These are phyloP conservation scores for Drosophila mulleri DNA, from an alignment of 2,888 invertebrate genomes.

Conservation along the genomic window DNA sequence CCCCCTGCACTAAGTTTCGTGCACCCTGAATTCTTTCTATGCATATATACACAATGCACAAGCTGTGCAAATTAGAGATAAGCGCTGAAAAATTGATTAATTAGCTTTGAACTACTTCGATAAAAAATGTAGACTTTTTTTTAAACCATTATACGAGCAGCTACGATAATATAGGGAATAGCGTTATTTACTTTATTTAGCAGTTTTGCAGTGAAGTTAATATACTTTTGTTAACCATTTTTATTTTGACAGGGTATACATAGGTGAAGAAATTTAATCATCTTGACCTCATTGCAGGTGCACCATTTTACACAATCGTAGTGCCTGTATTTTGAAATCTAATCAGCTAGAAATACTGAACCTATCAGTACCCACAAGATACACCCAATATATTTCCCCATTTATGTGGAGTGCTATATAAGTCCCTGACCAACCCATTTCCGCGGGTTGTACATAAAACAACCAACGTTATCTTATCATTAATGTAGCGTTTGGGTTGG, in stretches of 20 bases:
- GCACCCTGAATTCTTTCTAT: not conserved
- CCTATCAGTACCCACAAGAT: constrained; percentile 49
- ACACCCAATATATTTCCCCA: constrained; percentile 30
- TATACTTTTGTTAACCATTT: not conserved
- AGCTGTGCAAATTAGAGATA: constrained; percentile 1
- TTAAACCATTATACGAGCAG: not conserved
- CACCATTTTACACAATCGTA: constrained; percentile 46
- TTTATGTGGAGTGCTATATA: constrained; percentile 22
- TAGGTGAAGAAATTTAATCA: not conserved
- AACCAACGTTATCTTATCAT: constrained; percentile 67
- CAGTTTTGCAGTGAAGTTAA: not conserved
- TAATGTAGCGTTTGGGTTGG: constrained; percentile 26
- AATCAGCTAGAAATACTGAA: constrained; percentile 52
- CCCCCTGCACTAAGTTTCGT: too few relatives aligned
- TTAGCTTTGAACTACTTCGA: not conserved
- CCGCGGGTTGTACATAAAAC: constrained; percentile 57
- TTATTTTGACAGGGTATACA: not conserved
- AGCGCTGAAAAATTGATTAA: not conserved
- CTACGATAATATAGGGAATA: not conserved
- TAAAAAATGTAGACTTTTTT: not conserved
- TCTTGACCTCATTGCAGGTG: constrained; percentile 58
- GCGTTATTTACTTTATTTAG: not conserved
- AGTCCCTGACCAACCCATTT: constrained; percentile 31
- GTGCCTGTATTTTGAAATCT: constrained; percentile 49
- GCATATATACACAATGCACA: not conserved